These are phyloP conservation scores for Oxygymnocypris stewartii DNA, from an alignment of 2,113 vertebrate species.

Conservation along the genomic window DNA sequence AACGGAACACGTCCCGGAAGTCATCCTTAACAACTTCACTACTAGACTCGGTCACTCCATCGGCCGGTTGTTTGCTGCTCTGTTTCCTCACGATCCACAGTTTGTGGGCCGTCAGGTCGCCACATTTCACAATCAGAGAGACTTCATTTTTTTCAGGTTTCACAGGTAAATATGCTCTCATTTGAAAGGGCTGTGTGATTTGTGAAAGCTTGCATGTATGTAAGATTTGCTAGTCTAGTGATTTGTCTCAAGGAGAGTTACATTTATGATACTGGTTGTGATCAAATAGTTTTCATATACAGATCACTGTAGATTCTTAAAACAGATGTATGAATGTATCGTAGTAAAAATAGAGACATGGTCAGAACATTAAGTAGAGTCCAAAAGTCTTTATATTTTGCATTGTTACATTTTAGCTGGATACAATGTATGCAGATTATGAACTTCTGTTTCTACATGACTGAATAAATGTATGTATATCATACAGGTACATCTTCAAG, in stretches of 20 bases:
- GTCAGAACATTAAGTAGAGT: not conserved
- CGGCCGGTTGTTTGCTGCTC: constrained; percentile 90
- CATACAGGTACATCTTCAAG: constrained; percentile 88
- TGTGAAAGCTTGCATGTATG: not conserved
- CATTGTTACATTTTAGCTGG: not conserved
- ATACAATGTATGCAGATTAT: not conserved
- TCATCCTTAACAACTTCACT: constrained; percentile 95
- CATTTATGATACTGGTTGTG: no score
- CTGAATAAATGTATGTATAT: not conserved
- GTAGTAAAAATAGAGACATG: not conserved
- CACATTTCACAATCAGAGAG: constrained; percentile 97
- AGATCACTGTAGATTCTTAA: no score
- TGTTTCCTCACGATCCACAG: constrained; percentile 93
- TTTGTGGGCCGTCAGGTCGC: constrained; percentile 95
- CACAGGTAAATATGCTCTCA: constrained; percentile 80
- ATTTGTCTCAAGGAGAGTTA: no score
- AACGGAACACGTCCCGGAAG: constrained; percentile 88
- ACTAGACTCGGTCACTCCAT: constrained; percentile 91
- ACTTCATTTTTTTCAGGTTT: constrained; percentile 97
- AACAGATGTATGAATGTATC: not conserved
- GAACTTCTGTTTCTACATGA: not conserved
- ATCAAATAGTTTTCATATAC: no score
- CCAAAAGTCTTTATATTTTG: not conserved
- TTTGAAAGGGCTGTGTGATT: not conserved
- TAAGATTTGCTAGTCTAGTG: no score